Percentiles rank a stretch among this genome's conserved stretches.
Conservation (phyloP, 2,797 vertebrate species). For the Champsocephalus gunnari region DNA sequence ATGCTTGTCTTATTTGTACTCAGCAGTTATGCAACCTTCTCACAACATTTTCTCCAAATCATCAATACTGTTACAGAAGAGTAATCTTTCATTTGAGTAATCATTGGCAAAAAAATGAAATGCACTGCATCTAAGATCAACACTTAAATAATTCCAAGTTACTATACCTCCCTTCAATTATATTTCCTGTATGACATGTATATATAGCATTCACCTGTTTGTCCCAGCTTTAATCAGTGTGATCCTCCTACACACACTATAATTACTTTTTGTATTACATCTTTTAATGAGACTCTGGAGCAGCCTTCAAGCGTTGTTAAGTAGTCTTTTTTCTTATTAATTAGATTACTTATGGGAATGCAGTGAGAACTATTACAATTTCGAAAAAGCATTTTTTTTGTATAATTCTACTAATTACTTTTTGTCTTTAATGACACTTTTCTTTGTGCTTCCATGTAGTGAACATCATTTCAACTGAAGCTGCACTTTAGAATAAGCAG, state of each 20-base stretch:
- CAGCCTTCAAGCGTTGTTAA: conserved; percentile 4
- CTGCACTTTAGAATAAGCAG: too few relatives aligned
- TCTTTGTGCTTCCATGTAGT: background rate
- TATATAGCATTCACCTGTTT: conserved; percentile 13
- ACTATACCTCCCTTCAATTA: background rate
- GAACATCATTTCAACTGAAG: too few relatives aligned
- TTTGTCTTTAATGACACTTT: conserved; percentile 1
- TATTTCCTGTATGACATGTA: conserved; percentile 9
- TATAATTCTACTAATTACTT: conserved; percentile 4
- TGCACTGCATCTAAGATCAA: background rate
- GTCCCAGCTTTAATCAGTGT: conserved; percentile 45
- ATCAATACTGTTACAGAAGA: background rate
- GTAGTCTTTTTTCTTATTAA: conserved; percentile 17
- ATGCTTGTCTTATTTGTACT: background rate
- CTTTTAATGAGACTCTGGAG: conserved; percentile 57
- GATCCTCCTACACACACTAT: conserved; percentile 45
- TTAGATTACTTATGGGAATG: conserved; percentile 21
- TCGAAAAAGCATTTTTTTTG: conserved; percentile 10
- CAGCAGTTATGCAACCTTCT: background rate
- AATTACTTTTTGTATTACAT: conserved; percentile 63
- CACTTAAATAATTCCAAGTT: background rate
- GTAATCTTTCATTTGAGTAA: background rate
- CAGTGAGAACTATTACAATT: background rate
- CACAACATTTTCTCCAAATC: background rate
- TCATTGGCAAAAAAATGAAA: background rate